Evolutionary conservation across 2,888 invertebrate genomes (phyloP).

Genomic region (Drosophila fulvimacula): DNA sequence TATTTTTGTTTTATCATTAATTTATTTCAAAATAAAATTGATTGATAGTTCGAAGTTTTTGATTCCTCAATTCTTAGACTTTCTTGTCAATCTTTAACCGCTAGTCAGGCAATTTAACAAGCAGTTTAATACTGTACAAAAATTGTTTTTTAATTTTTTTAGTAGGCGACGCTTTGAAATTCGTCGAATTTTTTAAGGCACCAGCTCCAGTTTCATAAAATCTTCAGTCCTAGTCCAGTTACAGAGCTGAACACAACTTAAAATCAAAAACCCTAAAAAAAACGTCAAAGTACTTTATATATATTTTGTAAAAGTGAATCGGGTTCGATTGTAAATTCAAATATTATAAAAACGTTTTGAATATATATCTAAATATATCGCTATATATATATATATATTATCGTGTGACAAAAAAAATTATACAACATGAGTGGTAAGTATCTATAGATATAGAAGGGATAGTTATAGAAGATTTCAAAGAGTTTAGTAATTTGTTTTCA

Average conservation of each 20-base stretch:
- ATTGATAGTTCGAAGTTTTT: background rate
- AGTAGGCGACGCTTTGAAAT: background rate
- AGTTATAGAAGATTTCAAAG: too few species aligned
- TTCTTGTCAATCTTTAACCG: conserved; percentile 2
- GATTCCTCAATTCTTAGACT: background rate
- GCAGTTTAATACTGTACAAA: background rate
- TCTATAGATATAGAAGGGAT: background rate
- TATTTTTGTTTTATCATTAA: too few species aligned
- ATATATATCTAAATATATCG: background rate
- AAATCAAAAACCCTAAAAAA: background rate
- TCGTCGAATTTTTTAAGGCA: background rate
- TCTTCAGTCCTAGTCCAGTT: conserved; percentile 1
- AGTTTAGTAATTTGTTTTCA: too few species aligned
- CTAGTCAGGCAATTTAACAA: background rate
- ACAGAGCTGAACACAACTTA: background rate
- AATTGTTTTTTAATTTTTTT: too few species aligned
- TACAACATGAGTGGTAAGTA: conserved; percentile 22
- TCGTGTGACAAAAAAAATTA: background rate
- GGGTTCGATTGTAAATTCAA: background rate
- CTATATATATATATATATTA: background rate
- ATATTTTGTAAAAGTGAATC: conserved; percentile 12
- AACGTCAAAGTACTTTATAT: background rate
- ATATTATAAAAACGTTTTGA: background rate
- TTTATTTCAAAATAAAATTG: background rate
- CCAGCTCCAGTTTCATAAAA: background rate